Evolutionary conservation across 2,888 invertebrate species (phyloP), one percentile per base, ranked within the genome.

Genomic region (Limnephilus marmoratus): DNA sequence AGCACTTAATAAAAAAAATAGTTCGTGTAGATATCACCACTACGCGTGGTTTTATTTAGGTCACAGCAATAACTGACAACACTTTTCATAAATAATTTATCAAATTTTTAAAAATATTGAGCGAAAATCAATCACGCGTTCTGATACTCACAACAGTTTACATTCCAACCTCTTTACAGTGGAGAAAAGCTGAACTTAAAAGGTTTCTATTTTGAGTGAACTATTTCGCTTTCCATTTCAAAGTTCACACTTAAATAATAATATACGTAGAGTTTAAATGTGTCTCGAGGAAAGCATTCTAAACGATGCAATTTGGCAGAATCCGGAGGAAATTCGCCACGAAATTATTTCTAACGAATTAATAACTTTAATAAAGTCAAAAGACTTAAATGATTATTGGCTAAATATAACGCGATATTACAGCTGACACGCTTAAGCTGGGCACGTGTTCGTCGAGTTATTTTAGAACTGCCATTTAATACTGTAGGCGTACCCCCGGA

Each of bases 371-470:
- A 83, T 83, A 37, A 15, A 83, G 34, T 83, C 37, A 83, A 37
- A 37, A 37, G 37, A 41, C 83, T 29, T 68, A 24, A 37, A 37
- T 37, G 31, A 13, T 24, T 37, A 41, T 31, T 11, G 37, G 37
- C 34, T 83, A 37, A 86, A n/a, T 41, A 87, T 53, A 87, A n/a
- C 15, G 53, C 31, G 18, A 15, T 31, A n/a, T 87, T 9, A 53
- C 18, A 87, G 53, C 45, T 83, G 83, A 49, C 87, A 87, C 87
- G 49, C 87, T 87, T 18, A 37, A 24, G 83, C 37, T 18, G 83
- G 83, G 53, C 87, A 87, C 87, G 87, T 87, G 87, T 49, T 87
- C 29, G 85, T 18, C 24, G 49, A 1, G 49, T 87, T 87, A 87
- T 87, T 87, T 87, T 53, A 53, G 24, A n/a, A 49, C 31, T 53